Evolutionary conservation across 2,797 vertebrate genomes (phyloP), one percentile per base, ranked within the genome.

Genomic region (Enteromius fasciolatus): DNA sequence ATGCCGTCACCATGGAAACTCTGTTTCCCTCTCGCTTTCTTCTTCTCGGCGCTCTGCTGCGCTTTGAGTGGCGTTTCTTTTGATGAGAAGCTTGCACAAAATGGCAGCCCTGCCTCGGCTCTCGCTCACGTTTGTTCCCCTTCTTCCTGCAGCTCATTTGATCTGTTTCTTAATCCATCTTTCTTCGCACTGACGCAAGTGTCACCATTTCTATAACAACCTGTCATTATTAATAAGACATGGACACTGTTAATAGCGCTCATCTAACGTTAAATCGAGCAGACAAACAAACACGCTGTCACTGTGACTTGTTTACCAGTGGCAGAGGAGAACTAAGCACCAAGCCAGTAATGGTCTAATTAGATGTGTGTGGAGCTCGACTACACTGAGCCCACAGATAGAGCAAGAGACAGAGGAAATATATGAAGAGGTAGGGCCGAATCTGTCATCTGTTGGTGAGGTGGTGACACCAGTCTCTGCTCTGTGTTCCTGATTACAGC

Each of bases 1-100:
- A 93, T 92, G 87, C 87, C 86, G 90, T 94, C 74, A 74, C 91
- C 93, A 94, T 94, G 92, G 93, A 89, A 94, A 95, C 93, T 9
- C 75, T 2, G 41, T n/a, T 75, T 81, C 61, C 54, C 85, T 83
- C 83, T 81, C 23, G 44, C 78, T 79, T 84, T 84, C 78, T 84
- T 76, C 48, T 80, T 78, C 67, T 36, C 52, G 3, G 50, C 5
- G 61, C 39, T 66, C 18, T 5, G 25, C 77, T 75, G 77, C n/a
- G 73, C 54, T 83, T 83, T 85, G 87, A 86, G 78, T 80, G 83
- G 78, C 86, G 76, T 76, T 84, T 83, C 79, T 75, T 86, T 86
- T 86, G 87, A 87, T 86, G 83, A 86, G 78, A 83, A 31, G 28
- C 83, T 83, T 36, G 12, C 78, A 85, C 86, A 86, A 88, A 87